Percentiles rank a stretch among this genome's conserved stretches.
These are phyloP conservation scores for Andrena hattorfiana DNA, from an alignment of 2,888 invertebrate species.

Conservation along the genomic window DNA sequence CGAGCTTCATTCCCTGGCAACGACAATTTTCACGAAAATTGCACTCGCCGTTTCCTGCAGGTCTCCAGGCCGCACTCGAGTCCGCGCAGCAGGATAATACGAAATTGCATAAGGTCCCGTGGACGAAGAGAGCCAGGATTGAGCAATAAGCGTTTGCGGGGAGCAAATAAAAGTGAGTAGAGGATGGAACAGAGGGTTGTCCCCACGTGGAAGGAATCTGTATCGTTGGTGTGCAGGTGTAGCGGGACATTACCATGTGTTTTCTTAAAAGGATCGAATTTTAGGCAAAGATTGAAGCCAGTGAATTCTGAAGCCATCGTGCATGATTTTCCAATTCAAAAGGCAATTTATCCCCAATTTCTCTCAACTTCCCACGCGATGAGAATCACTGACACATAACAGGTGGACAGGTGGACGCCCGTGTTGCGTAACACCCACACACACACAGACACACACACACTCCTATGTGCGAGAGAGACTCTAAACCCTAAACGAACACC, in stretches of 20 bases:
- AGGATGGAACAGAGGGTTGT: slow-evolving; percentile 10
- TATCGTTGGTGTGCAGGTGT: neutral
- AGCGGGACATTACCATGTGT: neutral
- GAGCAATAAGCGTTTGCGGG: slow-evolving; percentile 33
- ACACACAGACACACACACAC: neutral
- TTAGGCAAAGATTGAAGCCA: neutral
- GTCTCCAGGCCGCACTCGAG: neutral
- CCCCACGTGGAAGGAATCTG: neutral
- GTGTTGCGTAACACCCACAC: slow-evolving; percentile 33
- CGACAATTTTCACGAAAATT: slow-evolving; percentile 5
- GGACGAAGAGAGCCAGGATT: slow-evolving; percentile 19
- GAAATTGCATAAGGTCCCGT: slow-evolving; percentile 35
- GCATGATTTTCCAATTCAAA: neutral
- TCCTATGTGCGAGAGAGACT: neutral
- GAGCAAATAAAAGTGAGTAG: slow-evolving; percentile 50
- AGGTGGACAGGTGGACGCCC: slow-evolving; percentile 48
- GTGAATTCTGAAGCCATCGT: too few species aligned
- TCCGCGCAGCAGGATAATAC: slow-evolving; percentile 13
- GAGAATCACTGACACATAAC: slow-evolving; percentile 51
- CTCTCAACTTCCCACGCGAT: slow-evolving; percentile 8
- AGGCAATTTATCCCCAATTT: neutral
- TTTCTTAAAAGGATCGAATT: too few species aligned
- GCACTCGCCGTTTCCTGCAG: neutral
- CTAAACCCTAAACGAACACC: neutral
- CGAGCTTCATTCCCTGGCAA: neutral